Evolutionary conservation across 2,113 vertebrate genomes (phyloP).

Genomic region (Sitta europaea): DNA sequence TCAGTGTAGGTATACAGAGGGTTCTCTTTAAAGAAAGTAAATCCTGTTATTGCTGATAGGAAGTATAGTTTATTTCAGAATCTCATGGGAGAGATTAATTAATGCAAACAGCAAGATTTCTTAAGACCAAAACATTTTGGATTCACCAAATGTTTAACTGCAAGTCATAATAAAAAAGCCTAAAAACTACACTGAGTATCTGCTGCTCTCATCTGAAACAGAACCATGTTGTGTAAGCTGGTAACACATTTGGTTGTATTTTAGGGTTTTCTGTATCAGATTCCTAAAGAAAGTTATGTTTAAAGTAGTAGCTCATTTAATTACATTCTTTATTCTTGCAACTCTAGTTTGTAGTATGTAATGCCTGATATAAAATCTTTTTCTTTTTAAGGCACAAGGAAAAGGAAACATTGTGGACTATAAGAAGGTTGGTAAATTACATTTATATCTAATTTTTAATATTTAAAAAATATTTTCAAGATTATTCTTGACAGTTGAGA

Average conservation of each 20-base stretch:
- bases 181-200: not conserved
- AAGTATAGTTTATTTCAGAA: not conserved
- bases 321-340: constrained; percentile 9
- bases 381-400: constrained; percentile 79
- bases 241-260: not conserved
- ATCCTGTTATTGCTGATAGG: not conserved
- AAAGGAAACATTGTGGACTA: constrained; percentile 82
- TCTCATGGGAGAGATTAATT: not conserved
- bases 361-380: not conserved
- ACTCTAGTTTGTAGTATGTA: not conserved
- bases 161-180: not conserved
- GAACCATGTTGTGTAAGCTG: not conserved
- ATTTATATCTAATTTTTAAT: not conserved
- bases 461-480: not conserved
- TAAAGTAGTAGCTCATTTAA: not conserved
- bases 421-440: constrained; percentile 80
- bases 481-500: not conserved
- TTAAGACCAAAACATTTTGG: not conserved
- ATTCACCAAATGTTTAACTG: constrained; percentile 8
- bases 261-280: not conserved
- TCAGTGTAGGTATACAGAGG: not conserved
- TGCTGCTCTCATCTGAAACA: not conserved
- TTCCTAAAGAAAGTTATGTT: not conserved
- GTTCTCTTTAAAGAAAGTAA: not conserved
- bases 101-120: constrained; percentile 10